Evolutionary conservation across 2,797 vertebrate genomes (phyloP), one percentile per base, ranked within the genome.

Genomic region (Enteromius radiatus): DNA sequence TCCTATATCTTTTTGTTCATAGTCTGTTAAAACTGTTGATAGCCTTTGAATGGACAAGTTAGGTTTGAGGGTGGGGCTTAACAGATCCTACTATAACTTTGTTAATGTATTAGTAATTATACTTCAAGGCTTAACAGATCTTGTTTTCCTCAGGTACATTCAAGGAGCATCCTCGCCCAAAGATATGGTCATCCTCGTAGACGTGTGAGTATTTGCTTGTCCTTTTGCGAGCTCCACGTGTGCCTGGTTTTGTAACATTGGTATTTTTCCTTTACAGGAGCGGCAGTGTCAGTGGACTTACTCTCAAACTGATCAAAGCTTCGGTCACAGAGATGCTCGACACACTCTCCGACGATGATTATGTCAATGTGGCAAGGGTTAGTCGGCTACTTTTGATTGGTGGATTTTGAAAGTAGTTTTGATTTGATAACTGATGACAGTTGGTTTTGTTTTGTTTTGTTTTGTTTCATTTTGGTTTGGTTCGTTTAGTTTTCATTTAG

Each of bases 141-240:
- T 10, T 79, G 61, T 76, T 45, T 73, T 49, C n/a, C 45, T 3
- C 92, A 98, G 98, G 98, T 99, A 99, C 88, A 99, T 99, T 88
- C 98, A 99, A 88, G 98, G 98, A 0, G 98, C 98, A 33, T 99
- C 98, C 0, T 99, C 98, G 0, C 98, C 98, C 0, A 99, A 99
- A 93, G 98, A 99, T 87, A 99, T 99, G 98, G 97, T 99, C 92
- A 99, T 99, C 92, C 98, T 99, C 0, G 97, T 99, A 68, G 98
- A 99, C 0, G 97, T 99, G 97, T 99, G 92, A 99, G 98, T 98
- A 90, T 52, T 12, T 49, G 45, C 1, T 0, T 14, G 19, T 17
- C 21, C 12, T 33, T 36, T 4, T n/a, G 6, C 0, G 0, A 52
- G 23, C 17, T 17, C 11, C 21, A 2, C 0, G 9, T 49, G 59